Conservation (phyloP, 1,140 invertebrate genomes). For the Macrocentrus cingulum region DNA sequence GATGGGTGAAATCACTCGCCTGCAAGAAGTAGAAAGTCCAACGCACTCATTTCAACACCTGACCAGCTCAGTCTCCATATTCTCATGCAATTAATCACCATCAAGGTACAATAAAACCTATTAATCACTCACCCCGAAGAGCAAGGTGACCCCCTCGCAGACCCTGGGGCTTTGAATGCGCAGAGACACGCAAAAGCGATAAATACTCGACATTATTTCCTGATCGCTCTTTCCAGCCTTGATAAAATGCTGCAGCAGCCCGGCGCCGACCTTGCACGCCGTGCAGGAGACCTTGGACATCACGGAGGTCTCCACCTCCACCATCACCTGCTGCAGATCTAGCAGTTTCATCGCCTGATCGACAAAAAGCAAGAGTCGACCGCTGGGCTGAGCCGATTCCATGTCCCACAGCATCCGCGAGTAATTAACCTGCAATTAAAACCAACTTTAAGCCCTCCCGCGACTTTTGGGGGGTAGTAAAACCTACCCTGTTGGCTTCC, state of each 20-base stretch:
- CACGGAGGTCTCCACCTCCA: conserved; percentile 85
- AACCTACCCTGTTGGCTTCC: conserved; percentile 15
- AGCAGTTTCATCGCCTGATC: conserved; percentile 80
- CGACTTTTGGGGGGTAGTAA: neutral
- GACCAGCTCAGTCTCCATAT: neutral
- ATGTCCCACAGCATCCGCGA: conserved; percentile 71
- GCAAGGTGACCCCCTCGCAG: conserved; percentile 81
- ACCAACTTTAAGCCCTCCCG: neutral
- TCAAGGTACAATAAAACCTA: too few species aligned
- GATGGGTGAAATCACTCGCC: conserved; percentile 30
- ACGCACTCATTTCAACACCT: conserved; percentile 19
- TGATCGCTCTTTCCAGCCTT: conserved; percentile 77
- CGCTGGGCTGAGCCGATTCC: conserved; percentile 64
- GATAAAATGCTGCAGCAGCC: conserved; percentile 83
- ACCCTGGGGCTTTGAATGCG: conserved; percentile 83
- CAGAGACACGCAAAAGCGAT: conserved; percentile 81
- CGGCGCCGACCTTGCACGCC: conserved; percentile 84
- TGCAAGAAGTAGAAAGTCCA: conserved; percentile 30
- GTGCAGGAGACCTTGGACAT: conserved; percentile 90
- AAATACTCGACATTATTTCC: conserved; percentile 83
- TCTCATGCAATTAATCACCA: neutral
- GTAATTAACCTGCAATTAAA: conserved; percentile 51
- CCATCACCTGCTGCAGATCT: conserved; percentile 80
- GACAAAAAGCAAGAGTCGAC: conserved; percentile 74
- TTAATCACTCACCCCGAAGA: conserved; percentile 82